Evolutionary conservation across 1,140 invertebrate species (phyloP).

Genomic region (Aradophagus sp.): DNA sequence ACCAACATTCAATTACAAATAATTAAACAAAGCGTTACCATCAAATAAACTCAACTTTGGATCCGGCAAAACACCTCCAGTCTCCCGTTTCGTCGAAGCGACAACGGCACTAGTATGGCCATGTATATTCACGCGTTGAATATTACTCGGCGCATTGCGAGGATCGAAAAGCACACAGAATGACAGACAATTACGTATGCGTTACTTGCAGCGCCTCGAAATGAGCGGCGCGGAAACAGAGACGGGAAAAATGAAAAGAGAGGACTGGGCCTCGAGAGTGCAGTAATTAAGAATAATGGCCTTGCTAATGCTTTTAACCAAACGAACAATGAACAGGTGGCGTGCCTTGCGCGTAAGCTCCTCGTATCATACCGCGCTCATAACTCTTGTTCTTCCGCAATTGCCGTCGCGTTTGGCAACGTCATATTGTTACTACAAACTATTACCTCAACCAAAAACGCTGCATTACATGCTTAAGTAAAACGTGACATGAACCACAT

Average conservation of each 20-base stretch:
- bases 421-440: constrained; percentile 37
- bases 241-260: constrained; percentile 15
- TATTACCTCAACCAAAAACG: constrained; percentile 23
- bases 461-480: no score
- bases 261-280: constrained; percentile 17
- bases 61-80: no score
- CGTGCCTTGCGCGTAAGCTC: constrained; percentile 24
- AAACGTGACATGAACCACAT: no score
- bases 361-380: constrained; percentile 45
- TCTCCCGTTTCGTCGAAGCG: no score
- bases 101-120: no score
- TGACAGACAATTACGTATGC: constrained; percentile 35
- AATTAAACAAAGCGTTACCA: no score
- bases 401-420: constrained; percentile 36
- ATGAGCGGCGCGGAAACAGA: constrained; percentile 14
- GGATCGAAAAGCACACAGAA: constrained; percentile 15
- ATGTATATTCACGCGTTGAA: no score
- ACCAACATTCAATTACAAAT: no score
- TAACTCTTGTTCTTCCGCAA: constrained; percentile 51
- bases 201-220: constrained; percentile 12
- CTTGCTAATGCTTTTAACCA: constrained; percentile 66
- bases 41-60: no score
- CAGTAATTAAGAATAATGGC: constrained; percentile 69
- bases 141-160: no score
- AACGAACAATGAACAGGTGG: constrained; percentile 66